Conservation (phyloP, 2,113 vertebrate species). For the Cnemophilus loriae region DNA sequence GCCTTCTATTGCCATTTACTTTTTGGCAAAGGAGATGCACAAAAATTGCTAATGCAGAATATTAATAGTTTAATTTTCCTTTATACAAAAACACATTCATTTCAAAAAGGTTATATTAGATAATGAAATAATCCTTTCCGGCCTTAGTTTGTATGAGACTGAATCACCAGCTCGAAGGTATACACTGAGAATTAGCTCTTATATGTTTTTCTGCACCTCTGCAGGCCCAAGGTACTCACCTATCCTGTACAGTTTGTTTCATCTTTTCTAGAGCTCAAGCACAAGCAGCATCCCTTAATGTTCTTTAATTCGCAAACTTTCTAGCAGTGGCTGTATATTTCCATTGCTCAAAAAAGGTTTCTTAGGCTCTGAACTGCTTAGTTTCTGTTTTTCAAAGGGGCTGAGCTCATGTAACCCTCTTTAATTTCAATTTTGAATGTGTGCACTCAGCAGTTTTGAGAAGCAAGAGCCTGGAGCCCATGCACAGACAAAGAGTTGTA, state of each 20-base stretch:
- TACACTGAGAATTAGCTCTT: not conserved
- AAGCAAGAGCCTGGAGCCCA: not conserved
- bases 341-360: not conserved
- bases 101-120: not conserved
- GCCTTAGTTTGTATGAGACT: not conserved
- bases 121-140: not conserved
- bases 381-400: not conserved
- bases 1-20: not conserved
- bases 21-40: not conserved
- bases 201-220: not conserved
- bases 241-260: not conserved
- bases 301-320: not conserved
- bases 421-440: not conserved
- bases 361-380: not conserved
- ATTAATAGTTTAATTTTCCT: not conserved
- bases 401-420: not conserved
- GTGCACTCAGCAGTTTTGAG: not conserved
- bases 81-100: not conserved
- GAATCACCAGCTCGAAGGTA: not conserved
- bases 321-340: not conserved
- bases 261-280: not conserved
- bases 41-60: not conserved
- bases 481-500: not conserved
- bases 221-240: not conserved
- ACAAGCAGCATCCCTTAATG: not conserved